Evolutionary conservation across 1,140 invertebrate genomes (phyloP).

Genomic region (Gryllus bimaculatus): DNA sequence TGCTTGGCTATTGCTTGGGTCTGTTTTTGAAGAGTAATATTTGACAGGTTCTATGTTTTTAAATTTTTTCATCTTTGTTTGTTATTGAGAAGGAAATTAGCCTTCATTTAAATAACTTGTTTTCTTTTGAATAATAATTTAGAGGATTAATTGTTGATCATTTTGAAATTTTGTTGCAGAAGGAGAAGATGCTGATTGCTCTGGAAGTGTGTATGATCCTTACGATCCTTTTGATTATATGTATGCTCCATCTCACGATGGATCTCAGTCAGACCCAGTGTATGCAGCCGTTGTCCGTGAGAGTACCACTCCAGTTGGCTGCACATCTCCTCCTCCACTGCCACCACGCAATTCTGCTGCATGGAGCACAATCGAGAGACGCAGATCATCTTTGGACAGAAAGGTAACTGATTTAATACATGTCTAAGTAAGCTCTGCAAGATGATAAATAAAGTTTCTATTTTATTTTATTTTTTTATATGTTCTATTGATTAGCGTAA

Average conservation of each 20-base stretch:
- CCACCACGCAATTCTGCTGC: conserved; percentile 42
- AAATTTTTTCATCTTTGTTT: too few relatives aligned
- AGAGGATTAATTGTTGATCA: too few relatives aligned
- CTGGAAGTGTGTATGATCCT: conserved; percentile 67
- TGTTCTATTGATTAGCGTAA: conserved; percentile 18
- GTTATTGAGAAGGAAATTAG: too few relatives aligned
- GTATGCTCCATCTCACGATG: conserved; percentile 43
- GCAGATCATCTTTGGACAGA: conserved; percentile 37
- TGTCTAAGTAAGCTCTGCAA: too few relatives aligned
- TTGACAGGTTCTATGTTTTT: too few relatives aligned
- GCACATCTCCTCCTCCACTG: conserved; percentile 44
- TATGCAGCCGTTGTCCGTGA: conserved; percentile 63
- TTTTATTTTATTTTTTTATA: background rate
- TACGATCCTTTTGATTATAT: conserved; percentile 81
- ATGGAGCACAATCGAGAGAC: conserved; percentile 43
- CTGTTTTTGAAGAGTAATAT: too few relatives aligned
- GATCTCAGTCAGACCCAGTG: conserved; percentile 61
- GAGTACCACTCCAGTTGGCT: conserved; percentile 45
- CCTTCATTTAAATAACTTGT: too few relatives aligned
- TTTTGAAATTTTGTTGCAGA: conserved; percentile 18
- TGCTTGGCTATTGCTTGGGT: too few relatives aligned
- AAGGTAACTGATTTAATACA: conserved; percentile 26
- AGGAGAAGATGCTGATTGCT: conserved; percentile 46
- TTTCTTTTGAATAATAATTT: too few relatives aligned
- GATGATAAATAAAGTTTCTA: background rate